phyloP scores from a whole-genome alignment of 2,797 vertebrate species.

The Enteromius anoplus region DNA sequence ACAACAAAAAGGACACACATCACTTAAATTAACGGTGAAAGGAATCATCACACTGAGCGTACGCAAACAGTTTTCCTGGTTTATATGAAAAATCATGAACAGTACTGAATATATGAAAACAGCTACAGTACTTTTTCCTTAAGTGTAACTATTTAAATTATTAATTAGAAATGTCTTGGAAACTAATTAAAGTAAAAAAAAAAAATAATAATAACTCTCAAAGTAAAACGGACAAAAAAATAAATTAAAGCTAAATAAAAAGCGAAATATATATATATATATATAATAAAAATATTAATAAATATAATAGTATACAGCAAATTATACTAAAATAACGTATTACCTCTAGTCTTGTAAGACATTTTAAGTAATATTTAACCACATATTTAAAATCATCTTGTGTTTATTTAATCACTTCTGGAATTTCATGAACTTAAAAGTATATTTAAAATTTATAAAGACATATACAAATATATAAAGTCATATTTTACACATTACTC shows the following conservation, averaged over 20 bases:
- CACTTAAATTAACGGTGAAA: not conserved
- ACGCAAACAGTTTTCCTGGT: not conserved
- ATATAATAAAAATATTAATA: not conserved
- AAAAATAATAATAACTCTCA: too few relatives aligned
- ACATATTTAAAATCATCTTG: not conserved
- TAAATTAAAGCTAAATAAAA: not conserved
- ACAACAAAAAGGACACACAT: constrained; percentile 7
- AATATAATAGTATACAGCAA: not conserved
- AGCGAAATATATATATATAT: too few relatives aligned
- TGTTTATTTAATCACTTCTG: not conserved
- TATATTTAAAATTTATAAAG: not conserved
- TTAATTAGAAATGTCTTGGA: too few relatives aligned
- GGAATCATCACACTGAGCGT: not conserved
- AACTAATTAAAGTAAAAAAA: too few relatives aligned
- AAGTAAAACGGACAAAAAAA: not conserved
- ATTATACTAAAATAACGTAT: not conserved
- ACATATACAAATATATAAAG: not conserved
- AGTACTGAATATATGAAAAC: not conserved
- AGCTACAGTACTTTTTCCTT: not conserved
- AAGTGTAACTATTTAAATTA: not conserved
- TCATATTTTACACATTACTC: not conserved
- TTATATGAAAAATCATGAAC: not conserved
- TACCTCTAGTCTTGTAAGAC: not conserved
- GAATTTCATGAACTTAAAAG: not conserved
- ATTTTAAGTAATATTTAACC: not conserved